Evolutionary conservation across 1,140 invertebrate genomes (phyloP).

Genomic region (Drosophila asahinai): DNA sequence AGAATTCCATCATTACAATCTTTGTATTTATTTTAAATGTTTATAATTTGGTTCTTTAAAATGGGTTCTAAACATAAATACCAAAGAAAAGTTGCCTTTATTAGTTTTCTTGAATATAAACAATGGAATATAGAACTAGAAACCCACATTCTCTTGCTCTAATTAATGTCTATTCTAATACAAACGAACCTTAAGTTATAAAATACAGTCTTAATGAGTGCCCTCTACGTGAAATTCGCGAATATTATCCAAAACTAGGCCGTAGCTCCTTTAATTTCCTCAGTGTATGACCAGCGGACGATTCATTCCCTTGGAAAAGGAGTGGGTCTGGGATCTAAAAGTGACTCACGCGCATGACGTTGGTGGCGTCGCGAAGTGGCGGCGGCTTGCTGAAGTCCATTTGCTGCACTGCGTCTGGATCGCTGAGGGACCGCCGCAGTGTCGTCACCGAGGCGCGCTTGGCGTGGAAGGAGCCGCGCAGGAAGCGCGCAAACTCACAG

Average conservation of each 20-base stretch:
- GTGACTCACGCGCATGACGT: slow-evolving; percentile 80
- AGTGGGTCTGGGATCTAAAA: slow-evolving; percentile 59
- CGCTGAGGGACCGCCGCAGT: slow-evolving; percentile 76
- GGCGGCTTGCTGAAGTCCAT: slow-evolving; percentile 73
- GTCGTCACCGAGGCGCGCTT: slow-evolving; percentile 75
- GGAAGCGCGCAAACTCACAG: slow-evolving; percentile 73
- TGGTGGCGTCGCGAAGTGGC: slow-evolving; percentile 63
- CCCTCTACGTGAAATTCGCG: neutral
- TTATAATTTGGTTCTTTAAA: slow-evolving; percentile 3
- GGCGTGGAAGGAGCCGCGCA: slow-evolving; percentile 77
- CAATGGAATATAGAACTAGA: neutral
- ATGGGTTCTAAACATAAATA: slow-evolving; percentile 4
- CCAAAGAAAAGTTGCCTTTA: neutral
- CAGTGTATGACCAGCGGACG: slow-evolving; percentile 1
- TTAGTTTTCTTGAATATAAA: slow-evolving; percentile 5
- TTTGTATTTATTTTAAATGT: neutral
- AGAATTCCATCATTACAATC: neutral
- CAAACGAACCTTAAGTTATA: neutral
- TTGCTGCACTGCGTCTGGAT: slow-evolving; percentile 78
- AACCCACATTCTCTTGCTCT: neutral
- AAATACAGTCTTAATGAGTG: slow-evolving; percentile 17
- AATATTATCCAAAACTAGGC: neutral
- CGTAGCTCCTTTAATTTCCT: neutral
- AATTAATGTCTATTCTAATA: too few relatives aligned
- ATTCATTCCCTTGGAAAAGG: slow-evolving; percentile 6